Percentiles rank a stretch among this genome's conserved stretches.
phyloP scores from a whole-genome alignment of 2,113 vertebrate species.

The Amphiprion ocellaris region DNA sequence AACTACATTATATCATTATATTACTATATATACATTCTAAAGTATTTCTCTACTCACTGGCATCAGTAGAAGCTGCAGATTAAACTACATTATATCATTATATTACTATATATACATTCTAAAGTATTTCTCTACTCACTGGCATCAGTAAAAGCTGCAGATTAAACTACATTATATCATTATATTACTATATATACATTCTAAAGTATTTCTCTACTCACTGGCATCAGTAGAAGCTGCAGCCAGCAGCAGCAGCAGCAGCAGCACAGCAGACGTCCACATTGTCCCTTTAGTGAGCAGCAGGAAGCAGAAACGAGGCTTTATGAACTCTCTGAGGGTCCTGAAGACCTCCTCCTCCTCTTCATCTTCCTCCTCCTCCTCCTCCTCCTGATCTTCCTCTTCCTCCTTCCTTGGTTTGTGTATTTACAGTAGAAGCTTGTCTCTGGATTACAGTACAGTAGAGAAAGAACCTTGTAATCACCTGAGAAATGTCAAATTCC shows the following conservation, averaged over 20 bases:
- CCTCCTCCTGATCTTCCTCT: neutral
- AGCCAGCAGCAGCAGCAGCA: conserved; percentile 68
- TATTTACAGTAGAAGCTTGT: conserved; percentile 35
- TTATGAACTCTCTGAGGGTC: conserved; percentile 62
- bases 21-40: too few relatives aligned
- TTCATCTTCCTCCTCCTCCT: neutral
- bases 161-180: too few relatives aligned
- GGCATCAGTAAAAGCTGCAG: too few relatives aligned
- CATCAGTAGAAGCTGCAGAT: conserved; percentile 48
- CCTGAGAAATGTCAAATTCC: conserved; percentile 13
- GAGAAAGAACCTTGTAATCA: conserved; percentile 20
- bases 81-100: too few relatives aligned
- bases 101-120: too few relatives aligned
- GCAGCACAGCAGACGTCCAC: conserved; percentile 48
- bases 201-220: conserved; percentile 58
- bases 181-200: too few relatives aligned
- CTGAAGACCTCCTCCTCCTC: neutral
- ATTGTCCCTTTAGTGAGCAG: conserved; percentile 70
- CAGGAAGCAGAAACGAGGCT: conserved; percentile 15
- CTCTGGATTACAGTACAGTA: conserved; percentile 42
- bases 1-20: too few relatives aligned
- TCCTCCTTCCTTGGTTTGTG: conserved; percentile 9
- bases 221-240: conserved; percentile 66
- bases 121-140: too few relatives aligned
- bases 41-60: conserved; percentile 70